Evolutionary conservation across 2,113 vertebrate species (phyloP).

Genomic region (Thermophis baileyi): DNA sequence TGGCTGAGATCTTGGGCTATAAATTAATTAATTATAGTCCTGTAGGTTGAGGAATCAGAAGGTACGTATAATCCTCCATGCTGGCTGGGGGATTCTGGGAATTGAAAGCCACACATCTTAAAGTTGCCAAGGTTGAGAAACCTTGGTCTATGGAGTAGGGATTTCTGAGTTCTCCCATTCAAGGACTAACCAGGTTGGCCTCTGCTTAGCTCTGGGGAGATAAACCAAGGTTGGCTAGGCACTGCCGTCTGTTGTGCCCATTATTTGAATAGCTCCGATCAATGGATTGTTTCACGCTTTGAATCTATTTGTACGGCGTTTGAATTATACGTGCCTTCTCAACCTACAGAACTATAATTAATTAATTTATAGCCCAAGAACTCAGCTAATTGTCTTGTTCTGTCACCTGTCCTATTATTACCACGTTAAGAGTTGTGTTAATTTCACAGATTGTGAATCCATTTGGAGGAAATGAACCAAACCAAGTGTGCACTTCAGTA

Average conservation of each 20-base stretch:
- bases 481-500: neutral
- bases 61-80: neutral
- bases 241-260: neutral
- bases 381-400: neutral
- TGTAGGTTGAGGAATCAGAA: neutral
- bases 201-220: neutral
- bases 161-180: neutral
- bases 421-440: neutral
- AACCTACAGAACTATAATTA: neutral
- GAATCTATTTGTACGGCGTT: neutral
- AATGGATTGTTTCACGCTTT: neutral
- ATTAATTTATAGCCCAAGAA: neutral
- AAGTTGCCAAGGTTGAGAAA: neutral
- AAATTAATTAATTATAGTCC: neutral
- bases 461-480: neutral
- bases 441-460: neutral
- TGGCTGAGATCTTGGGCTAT: neutral
- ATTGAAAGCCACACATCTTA: neutral
- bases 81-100: neutral
- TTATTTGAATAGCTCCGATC: neutral
- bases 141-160: neutral
- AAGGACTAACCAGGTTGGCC: neutral
- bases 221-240: neutral
- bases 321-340: neutral
- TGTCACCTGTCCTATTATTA: neutral